These are phyloP conservation scores for Acanthisitta chloris DNA, from an alignment of 2,113 vertebrate genomes.

Conservation along the genomic window DNA sequence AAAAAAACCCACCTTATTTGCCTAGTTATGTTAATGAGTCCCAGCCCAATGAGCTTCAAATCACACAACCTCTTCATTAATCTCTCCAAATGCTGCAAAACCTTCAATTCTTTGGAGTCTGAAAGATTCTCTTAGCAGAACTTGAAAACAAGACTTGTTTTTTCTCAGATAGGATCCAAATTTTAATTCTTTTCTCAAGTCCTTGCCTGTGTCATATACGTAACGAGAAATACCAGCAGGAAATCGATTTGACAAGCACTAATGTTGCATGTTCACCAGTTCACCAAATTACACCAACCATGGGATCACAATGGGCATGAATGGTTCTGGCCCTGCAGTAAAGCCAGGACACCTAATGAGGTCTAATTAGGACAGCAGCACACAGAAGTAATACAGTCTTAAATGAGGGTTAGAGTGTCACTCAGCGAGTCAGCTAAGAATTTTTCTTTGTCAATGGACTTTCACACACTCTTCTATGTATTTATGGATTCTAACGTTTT, in stretches of 20 bases:
- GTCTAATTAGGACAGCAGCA: slow-evolving; percentile 35
- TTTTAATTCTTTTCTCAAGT: slow-evolving; percentile 41
- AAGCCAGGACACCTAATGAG: background rate
- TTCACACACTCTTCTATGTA: background rate
- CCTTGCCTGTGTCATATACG: background rate
- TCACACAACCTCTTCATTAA: slow-evolving; percentile 37
- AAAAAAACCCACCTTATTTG: background rate
- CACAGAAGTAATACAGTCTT: slow-evolving; percentile 17
- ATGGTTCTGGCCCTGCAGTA: background rate
- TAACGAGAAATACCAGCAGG: background rate
- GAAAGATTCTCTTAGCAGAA: slow-evolving; percentile 1
- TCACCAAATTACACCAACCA: slow-evolving; percentile 7
- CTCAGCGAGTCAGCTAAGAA: background rate
- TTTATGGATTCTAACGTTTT: background rate
- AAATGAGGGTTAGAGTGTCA: slow-evolving; percentile 15
- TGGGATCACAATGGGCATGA: background rate
- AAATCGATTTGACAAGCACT: slow-evolving; percentile 35
- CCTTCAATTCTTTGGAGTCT: slow-evolving; percentile 16
- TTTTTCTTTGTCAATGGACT: background rate
- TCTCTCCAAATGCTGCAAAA: background rate
- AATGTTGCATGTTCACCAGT: slow-evolving; percentile 5
- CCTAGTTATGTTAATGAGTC: slow-evolving; percentile 38
- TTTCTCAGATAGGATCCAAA: background rate
- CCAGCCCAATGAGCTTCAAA: slow-evolving; percentile 35
- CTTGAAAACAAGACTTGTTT: slow-evolving; percentile 22